Conservation (phyloP, 2,113 vertebrate genomes). For the Peromyscus maniculatus region DNA sequence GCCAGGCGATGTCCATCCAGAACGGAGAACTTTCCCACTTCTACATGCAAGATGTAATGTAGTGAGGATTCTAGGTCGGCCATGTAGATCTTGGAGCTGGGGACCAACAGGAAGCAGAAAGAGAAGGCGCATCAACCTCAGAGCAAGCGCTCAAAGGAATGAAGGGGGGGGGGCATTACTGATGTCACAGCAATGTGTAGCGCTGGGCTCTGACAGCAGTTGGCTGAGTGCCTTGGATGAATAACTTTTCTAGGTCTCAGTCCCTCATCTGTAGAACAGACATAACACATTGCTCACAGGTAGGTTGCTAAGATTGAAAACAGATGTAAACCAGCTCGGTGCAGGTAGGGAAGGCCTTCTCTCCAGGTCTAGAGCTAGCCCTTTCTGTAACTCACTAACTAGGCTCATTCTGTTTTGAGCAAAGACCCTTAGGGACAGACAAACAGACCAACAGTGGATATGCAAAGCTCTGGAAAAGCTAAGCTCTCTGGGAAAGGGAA, state of each 20-base stretch:
- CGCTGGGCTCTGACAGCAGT: neutral
- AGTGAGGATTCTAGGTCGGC: constrained; percentile 94
- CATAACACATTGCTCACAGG: neutral
- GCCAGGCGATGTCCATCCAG: constrained; percentile 88
- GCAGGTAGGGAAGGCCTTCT: neutral
- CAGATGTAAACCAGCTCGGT: neutral
- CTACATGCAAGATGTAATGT: constrained; percentile 93
- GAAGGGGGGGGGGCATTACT: neutral
- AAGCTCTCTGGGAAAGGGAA: neutral
- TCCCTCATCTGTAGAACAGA: neutral
- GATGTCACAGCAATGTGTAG: neutral
- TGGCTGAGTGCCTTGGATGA: neutral
- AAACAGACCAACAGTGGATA: neutral
- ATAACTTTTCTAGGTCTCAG: neutral
- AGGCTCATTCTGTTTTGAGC: constrained; percentile 8
- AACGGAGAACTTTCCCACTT: constrained; percentile 86
- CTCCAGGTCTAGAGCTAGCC: neutral
- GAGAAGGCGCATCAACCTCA: fast-evolving
- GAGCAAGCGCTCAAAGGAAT: neutral
- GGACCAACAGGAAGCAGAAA: neutral
- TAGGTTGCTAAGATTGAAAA: neutral
- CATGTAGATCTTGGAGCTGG: constrained; percentile 94
- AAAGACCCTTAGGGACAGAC: neutral
- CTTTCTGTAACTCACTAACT: neutral
- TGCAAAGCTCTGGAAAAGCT: neutral